Base-by-base conservation (phyloP, 2,797 vertebrate genomes). In the Cossypha caffra region DNA sequence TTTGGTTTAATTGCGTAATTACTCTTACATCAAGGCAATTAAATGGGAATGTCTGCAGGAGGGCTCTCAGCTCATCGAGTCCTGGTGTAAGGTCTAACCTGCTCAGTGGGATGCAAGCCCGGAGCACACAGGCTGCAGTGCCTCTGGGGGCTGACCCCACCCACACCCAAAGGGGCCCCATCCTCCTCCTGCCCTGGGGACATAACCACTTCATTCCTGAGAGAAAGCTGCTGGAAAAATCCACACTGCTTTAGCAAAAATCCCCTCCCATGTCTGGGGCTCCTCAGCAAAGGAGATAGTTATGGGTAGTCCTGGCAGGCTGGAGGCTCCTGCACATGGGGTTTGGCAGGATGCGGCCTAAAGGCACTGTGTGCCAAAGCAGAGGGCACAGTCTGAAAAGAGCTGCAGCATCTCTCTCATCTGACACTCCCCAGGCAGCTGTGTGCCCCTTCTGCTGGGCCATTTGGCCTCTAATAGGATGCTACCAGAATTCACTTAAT, bases 11-110 rank as follows among this genome's bases (percentile, higher is more conserved):
- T 77, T 86, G 85, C 9, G 0, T 72, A 75, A 86, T 89, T 91
- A 93, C 48, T 88, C 68, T 86, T 72, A 20, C 25, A 93, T 91
- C 69, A 38, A 96, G 87, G 51, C 54, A 91, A 91, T 92, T 95
- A 92, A 75, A 77, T 3, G 31, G 16, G 35, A 80, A 84, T 20
- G 42, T 18, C 15, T 40, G 73, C 79, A 75, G 76, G 35, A 85
- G 63, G 48, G 67, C 37, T 75, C 52, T 33, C 8, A 5, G 57
- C 45, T 88, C 25, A 62, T 42, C 38, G 38, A 38, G 38, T 38
- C n/a, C 38, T 5, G 7, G 24, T 45, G 38, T 33, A 62, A 87
- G 26, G 29, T 78, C 45, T 77, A 84, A 80, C 35, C 48, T 45
- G 87, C 57, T 74, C 73, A 63, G 67, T 1, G 1, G 77, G 77